phyloP scores from a whole-genome alignment of 2,888 invertebrate genomes.

The Formica aserva region DNA sequence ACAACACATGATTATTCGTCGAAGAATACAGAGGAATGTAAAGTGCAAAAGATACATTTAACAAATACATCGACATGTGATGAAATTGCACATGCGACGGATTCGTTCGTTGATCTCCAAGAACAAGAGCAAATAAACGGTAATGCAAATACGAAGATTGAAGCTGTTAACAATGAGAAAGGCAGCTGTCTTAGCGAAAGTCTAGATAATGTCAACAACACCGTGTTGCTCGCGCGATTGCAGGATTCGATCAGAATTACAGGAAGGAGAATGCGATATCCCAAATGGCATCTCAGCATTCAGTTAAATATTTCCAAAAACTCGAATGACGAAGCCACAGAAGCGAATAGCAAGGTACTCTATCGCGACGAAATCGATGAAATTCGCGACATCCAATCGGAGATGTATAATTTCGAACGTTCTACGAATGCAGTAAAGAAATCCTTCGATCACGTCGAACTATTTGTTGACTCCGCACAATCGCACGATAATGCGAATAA shows the following conservation, averaged over 20 bases:
- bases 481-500: background rate
- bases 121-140: background rate
- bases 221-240: constrained; percentile 70
- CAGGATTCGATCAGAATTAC: constrained; percentile 74
- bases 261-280: constrained; percentile 67
- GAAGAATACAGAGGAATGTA: background rate
- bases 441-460: background rate
- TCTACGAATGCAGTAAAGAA: constrained; percentile 4
- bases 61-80: background rate
- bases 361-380: background rate
- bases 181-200: background rate
- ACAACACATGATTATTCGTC: background rate
- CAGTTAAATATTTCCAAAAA: constrained; percentile 60
- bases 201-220: constrained; percentile 23
- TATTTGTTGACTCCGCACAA: background rate
- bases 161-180: background rate
- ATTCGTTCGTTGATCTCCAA: background rate
- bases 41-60: background rate
- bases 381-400: background rate
- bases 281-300: constrained; percentile 64
- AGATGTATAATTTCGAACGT: background rate
- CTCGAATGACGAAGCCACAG: background rate
- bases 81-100: background rate
- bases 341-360: background rate
- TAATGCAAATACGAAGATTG: background rate